Base-by-base conservation (phyloP, 37 sponge, comb jelly and placozoan species). In the Theonella swinhoei region DNA sequence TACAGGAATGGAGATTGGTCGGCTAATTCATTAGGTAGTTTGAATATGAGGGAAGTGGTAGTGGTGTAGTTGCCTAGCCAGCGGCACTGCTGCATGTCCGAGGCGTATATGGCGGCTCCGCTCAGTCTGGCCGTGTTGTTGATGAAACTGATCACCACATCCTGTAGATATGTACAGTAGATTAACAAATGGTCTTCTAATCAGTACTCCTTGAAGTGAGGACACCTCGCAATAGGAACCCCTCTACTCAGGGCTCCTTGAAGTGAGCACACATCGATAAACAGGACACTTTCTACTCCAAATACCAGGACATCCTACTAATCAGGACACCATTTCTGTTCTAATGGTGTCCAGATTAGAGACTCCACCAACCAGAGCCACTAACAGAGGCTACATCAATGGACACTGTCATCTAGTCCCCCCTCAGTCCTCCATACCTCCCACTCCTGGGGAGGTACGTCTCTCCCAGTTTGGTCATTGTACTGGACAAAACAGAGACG, bases 401-500 rank as follows among this genome's bases (percentile, higher is more conserved):
- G n/a, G n/a, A n/a, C n/a, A n/a, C n/a, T n/a, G n/a, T n/a, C n/a
- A n/a, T n/a, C n/a, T n/a, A n/a, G n/a, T n/a, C n/a, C n/a, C n/a
- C n/a, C n/a, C n/a, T n/a, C n/a, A n/a, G n/a, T n/a, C n/a, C n/a
- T n/a, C 2, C 75, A 59, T 11, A 82, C 85, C 36, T 66, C 80
- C 93, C 93, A 92, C 2, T 88, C 78, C 81, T 84, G 86, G 4
- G 93, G 93, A 2, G 85, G 63, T 0, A 76, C 68, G 72, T 92
- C 93, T 0, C 19, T 30, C 8, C 73, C 81, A 7, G 62, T 39
- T 0, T 29, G 64, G 63, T 88, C 80, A 2, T 76, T 84, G 68
- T 88, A 92, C 78, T 92, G 93, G 30, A 92, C 72, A 40, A 92
- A 92, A 70, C 93, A 92, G 64, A 88, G 81, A 0, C 93, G 85